Percentiles rank a stretch among this genome's conserved stretches.
Conservation (phyloP, 2,113 vertebrate species). For the Macrotus californicus region DNA sequence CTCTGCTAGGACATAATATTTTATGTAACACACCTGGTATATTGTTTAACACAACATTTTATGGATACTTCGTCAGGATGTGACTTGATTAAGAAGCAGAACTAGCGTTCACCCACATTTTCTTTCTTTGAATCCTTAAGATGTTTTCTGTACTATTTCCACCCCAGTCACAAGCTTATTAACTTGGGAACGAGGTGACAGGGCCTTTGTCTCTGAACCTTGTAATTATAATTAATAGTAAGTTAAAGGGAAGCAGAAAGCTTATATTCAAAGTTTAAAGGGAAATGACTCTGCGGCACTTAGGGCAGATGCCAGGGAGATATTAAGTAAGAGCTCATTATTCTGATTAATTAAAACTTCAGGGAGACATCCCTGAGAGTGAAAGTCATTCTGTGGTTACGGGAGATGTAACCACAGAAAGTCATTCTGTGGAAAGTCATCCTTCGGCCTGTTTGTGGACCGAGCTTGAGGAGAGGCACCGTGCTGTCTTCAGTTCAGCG, state of each 20-base stretch:
- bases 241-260: conserved; percentile 59
- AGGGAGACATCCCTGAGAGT: neutral
- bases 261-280: conserved; percentile 65
- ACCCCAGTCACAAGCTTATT: conserved; percentile 52
- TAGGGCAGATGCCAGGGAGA: conserved; percentile 43
- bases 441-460: neutral
- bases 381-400: neutral
- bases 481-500: rapidly evolving
- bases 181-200: conserved; percentile 60
- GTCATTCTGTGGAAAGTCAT: too few species aligned
- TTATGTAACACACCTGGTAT: conserved; percentile 37
- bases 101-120: conserved; percentile 32
- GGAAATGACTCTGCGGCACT: conserved; percentile 53
- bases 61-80: conserved; percentile 26
- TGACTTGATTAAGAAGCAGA: conserved; percentile 29
- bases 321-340: conserved; percentile 48
- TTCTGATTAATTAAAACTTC: conserved; percentile 55
- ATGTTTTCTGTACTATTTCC: conserved; percentile 57
- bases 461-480: neutral
- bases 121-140: neutral
- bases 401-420: neutral
- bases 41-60: conserved; percentile 60
- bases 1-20: conserved; percentile 12
- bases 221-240: conserved; percentile 75
- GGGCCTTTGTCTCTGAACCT: conserved; percentile 59